These are phyloP conservation scores for Drosophila quinaria DNA, from an alignment of 2,888 invertebrate species.

Conservation along the genomic window DNA sequence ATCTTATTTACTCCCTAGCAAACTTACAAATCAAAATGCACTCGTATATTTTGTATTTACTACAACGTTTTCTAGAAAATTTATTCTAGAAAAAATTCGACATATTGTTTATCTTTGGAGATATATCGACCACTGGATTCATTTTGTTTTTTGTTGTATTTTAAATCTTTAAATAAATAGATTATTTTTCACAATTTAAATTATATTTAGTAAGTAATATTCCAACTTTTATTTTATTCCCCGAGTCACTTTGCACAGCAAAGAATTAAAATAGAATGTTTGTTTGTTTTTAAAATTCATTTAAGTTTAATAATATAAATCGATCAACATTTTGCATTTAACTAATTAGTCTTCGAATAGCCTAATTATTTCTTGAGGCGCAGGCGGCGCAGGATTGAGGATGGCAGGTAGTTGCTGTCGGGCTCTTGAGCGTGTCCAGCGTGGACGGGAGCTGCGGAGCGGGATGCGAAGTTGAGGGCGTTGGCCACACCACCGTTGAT, in stretches of 20 bases:
- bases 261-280: neutral
- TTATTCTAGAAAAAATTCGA: too few relatives aligned
- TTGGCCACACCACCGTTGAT: constrained; percentile 77
- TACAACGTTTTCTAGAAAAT: too few relatives aligned
- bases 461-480: constrained; percentile 80
- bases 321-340: constrained; percentile 43
- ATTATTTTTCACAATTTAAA: too few relatives aligned
- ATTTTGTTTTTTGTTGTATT: too few relatives aligned
- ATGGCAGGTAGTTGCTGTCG: constrained; percentile 68
- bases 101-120: too few relatives aligned
- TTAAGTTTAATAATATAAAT: constrained; percentile 29
- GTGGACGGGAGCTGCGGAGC: constrained; percentile 54
- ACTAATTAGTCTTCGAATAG: constrained; percentile 17
- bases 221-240: too few relatives aligned
- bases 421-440: constrained; percentile 51
- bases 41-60: too few relatives aligned
- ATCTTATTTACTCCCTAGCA: too few relatives aligned
- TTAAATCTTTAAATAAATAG: too few relatives aligned
- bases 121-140: too few relatives aligned
- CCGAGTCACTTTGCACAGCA: neutral
- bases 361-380: constrained; percentile 43
- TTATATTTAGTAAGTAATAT: too few relatives aligned
- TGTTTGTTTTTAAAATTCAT: constrained; percentile 16
- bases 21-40: too few relatives aligned
- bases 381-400: constrained; percentile 73